Conservation (phyloP, 2,888 invertebrate genomes). For the Dichetophora obliterata region DNA sequence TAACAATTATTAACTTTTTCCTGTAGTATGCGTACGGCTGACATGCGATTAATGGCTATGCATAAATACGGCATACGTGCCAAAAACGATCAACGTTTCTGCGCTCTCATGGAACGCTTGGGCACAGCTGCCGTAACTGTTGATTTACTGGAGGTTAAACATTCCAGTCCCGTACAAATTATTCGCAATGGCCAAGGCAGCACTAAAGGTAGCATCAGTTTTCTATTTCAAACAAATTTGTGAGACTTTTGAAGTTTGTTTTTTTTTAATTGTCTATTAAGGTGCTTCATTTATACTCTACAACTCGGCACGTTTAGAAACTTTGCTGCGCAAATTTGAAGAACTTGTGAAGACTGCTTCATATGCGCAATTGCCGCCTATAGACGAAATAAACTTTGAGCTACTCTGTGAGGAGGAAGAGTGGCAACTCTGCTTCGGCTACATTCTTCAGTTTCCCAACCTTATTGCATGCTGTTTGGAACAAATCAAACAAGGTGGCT, state of each 20-base stretch:
- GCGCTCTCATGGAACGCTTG: constrained; percentile 73
- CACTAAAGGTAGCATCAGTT: constrained; percentile 56
- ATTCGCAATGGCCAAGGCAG: constrained; percentile 63
- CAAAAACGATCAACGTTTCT: constrained; percentile 70
- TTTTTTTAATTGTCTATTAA: constrained; percentile 57
- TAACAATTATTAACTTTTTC: not conserved
- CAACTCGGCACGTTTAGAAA: constrained; percentile 80
- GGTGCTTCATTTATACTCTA: constrained; percentile 83
- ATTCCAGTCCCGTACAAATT: constrained; percentile 73
- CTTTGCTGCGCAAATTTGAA: constrained; percentile 76
- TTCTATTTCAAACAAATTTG: not conserved
- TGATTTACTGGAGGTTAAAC: constrained; percentile 78
- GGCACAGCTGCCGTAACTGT: constrained; percentile 78
- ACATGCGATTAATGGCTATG: constrained; percentile 77
- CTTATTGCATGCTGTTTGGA: constrained; percentile 73
- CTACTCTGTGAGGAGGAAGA: constrained; percentile 81
- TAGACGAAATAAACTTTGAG: constrained; percentile 75
- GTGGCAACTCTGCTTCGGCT: constrained; percentile 81
- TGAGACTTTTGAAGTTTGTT: constrained; percentile 16
- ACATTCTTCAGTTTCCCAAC: constrained; percentile 76
- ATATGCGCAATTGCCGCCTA: constrained; percentile 75
- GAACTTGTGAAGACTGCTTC: constrained; percentile 71
- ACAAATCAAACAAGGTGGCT: constrained; percentile 71
- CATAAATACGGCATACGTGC: constrained; percentile 77
- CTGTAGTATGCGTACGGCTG: constrained; percentile 73